Evolutionary conservation across 1,140 invertebrate genomes (phyloP), one percentile per base, ranked within the genome.

Genomic region (Anadara kagoshimensis): DNA sequence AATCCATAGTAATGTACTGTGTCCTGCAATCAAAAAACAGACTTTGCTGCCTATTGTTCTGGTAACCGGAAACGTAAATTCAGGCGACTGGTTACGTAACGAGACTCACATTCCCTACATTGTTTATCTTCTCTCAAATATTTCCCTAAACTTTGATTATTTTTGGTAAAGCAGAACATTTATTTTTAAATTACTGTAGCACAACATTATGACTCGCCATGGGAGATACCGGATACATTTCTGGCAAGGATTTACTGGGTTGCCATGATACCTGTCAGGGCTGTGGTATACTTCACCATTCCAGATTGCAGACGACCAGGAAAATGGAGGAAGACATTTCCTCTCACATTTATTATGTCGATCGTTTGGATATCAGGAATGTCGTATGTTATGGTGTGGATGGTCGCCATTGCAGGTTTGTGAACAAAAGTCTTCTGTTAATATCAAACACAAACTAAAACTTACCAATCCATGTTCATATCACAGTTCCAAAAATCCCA

Each of bases 311-410:
- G 93, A 54, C 92, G 82, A 91, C 93, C n/a, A 24, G 83, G 78
- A 7, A 67, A 67, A 14, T 96, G 95, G 85, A 94, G 94, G 80
- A 94, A 93, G 71, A 93, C 93, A 92, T 96, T 94, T 84, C 93
- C 94, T 0, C 58, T 96, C 0, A 95, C 95, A 0, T 96, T 98
- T 83, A 69, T 94, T 12, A 94, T 96, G 93, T 96, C 96, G 82
- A 94, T 97, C 64, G 88, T 94, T 11, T 97, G 96, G 95, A 97
- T 97, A 61, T 95, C 94, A 7, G 92, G 91, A 0, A 91, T 96
- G 0, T 96, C 95, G 2, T 98, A 97, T 86, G 83, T 97, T 1
- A 94, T 96, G 43, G 95, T 96, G 12, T 98, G 95, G 95, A 94
- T 96, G 91, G 97, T 97, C 63, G 97, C 96, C 22, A 93, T 96